Evolutionary conservation across 2,113 vertebrate genomes (phyloP), one percentile per base, ranked within the genome.

Genomic region (Chascanopsetta lugubris): DNA sequence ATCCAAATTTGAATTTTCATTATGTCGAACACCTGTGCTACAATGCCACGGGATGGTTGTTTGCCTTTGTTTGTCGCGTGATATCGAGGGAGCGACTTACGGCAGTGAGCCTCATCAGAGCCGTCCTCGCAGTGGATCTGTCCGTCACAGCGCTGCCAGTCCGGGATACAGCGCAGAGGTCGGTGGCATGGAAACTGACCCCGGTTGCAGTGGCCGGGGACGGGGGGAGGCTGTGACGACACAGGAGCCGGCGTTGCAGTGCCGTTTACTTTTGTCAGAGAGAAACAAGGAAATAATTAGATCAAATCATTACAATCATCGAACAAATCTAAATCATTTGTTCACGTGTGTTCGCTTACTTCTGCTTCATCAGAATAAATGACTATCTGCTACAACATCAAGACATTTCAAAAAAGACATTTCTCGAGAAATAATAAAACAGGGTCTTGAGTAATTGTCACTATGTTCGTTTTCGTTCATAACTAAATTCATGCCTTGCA

Each of bases 91-190:
- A 7, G 17, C 11, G 38, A 42, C 42, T 95, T 69, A 99, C 97
- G 95, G 81, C 97, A 99, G 61, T 63, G 88, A 61, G 86, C 85
- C 86, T 99, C 97, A 0, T 99, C 97, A 0, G 94, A 95, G 57
- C 94, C 90, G 0, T 96, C 97, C 80, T 87, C 92, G 77, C 97
- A 99, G 74, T 99, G 94, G 6, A 9, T n/a, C 4, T 70, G 90
- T 0, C 96, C 95, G 0, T 99, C 95, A 0, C 97, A 99, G 2
- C 86, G 92, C 84, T 94, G 96, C 96, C 96, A 99, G 86, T 95
- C 95, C 0, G 95, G 94, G 51, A 99, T 94, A 68, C 97, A 99
- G 72, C 66, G 92, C 63, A 90, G 91, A 1, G 93, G 93, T 1
- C 91, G 92, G 40, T 56, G 91, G 62, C 97, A 99, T 63, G 90